Evolutionary conservation across 2,797 vertebrate species (phyloP), one percentile per base, ranked within the genome.

Genomic region (Chromis chromis): DNA sequence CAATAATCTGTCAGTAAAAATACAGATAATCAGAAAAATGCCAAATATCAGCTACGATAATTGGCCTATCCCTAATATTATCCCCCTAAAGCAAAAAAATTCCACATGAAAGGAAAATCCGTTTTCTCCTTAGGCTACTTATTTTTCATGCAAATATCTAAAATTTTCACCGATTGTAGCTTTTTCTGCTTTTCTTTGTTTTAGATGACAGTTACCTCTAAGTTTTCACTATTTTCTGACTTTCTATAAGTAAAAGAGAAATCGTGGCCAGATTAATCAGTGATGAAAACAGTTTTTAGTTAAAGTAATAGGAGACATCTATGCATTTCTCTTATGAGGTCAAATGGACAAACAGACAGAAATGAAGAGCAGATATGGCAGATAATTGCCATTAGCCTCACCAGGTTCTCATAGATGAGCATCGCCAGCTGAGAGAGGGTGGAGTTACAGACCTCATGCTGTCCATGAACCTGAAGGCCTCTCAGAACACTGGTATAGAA

Each of bases 321-420:
- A 12, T 11, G 33, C 33, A 3, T 13, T 40, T 16, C 36, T 39
- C 17, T 16, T 16, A 31, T 31, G 31, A 31, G 31, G 31, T 31
- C 9, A 7, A 13, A 4, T 10, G 17, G 48, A 24, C 33, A 39
- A 21, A 62, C 21, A 6, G 6, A 60, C 0, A 65, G 65, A 61
- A 10, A 40, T 11, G 11, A 25, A 55, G 3, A 67, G 48, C n/a
- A 52, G 9, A 52, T 7, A 36, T 67, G 6, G 2, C 1, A 25
- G 1, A 25, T 1, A 1, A 4, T 6, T 25, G 36, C 9, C 6
- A 14, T 61, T 31, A 27, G 72, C 77, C 96, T 95, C 89, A 99
- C 98, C 96, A 99, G 92, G 25, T 95, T 94, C 67, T 98, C 98
- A 4, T 99, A 99, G 86, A 98, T 96, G 85, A 96, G 92, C 93